These are phyloP conservation scores for Podarcis raffonei DNA, from an alignment of 2,113 vertebrate species.

Conservation along the genomic window DNA sequence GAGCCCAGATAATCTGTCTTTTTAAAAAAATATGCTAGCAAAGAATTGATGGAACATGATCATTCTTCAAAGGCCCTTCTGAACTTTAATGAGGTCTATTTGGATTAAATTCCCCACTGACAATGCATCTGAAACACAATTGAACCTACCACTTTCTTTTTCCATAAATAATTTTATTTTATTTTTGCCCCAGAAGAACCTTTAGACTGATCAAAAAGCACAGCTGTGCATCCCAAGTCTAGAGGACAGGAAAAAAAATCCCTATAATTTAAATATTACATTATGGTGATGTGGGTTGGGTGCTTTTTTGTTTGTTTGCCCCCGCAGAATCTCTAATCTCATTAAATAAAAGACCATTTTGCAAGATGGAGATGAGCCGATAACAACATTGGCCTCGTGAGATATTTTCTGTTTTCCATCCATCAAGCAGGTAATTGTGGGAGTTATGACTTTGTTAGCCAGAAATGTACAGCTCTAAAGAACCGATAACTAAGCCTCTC, in stretches of 20 bases:
- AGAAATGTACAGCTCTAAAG: slow-evolving; percentile 67
- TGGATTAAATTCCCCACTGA: neutral
- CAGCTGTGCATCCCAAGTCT: neutral
- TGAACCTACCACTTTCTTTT: neutral
- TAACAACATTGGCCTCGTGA: slow-evolving; percentile 64
- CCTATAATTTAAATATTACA: slow-evolving; percentile 61
- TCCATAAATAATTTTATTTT: neutral
- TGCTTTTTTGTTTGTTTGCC: slow-evolving; percentile 1
- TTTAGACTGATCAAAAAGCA: slow-evolving; percentile 45
- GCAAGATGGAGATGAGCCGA: slow-evolving; percentile 62
- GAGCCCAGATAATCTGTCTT: neutral
- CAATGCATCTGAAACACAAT: neutral
- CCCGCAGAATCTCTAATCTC: slow-evolving; percentile 54
- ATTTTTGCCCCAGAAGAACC: neutral
- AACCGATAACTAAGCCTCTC: slow-evolving; percentile 64
- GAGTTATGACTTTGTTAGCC: slow-evolving; percentile 75
- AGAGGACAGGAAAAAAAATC: slow-evolving; percentile 22
- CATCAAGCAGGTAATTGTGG: slow-evolving; percentile 78
- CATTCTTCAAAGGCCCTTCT: neutral
- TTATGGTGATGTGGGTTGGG: slow-evolving; percentile 17
- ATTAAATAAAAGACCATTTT: slow-evolving; percentile 70
- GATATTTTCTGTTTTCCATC: slow-evolving; percentile 75
- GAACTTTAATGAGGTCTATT: neutral
- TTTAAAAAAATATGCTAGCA: neutral
- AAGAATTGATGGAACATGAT: neutral